Evolutionary conservation across 2,797 vertebrate genomes (phyloP), one percentile per base, ranked within the genome.

Genomic region (Anguilla anguilla): DNA sequence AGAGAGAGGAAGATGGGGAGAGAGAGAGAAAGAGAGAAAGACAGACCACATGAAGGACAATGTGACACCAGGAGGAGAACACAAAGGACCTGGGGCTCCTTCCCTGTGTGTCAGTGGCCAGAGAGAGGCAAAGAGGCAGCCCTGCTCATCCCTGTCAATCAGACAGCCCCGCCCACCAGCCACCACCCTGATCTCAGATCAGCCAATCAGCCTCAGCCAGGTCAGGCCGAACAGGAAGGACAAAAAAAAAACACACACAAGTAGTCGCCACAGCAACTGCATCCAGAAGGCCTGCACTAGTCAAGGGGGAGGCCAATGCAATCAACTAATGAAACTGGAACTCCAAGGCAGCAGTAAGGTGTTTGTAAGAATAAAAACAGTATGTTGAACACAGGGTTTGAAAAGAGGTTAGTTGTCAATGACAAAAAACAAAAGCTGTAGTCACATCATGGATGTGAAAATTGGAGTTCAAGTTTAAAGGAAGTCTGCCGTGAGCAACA

Each of bases 21-120:
- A 89, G 72, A 88, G 69, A 67, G 53, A 84, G 82, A 89, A 57
- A 31, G 49, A 69, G 5, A 87, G 85, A 53, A 91, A 90, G 95
- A 1, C 96, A 95, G 92, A 93, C 95, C 87, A 85, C 95, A 1
- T 94, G 95, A 11, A 96, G 96, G 94, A 90, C 96, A 92, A 95
- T 96, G 94, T 96, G 87, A 84, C 61, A 67, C 51, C 67, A 74
- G 46, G 77, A 72, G 51, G 39, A 85, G 88, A 89, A 89, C 85
- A 74, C 59, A 87, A 90, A 61, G 83, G 28, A 59, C 31, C 28
- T 39, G 55, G 51, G 22, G 28, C 64, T 22, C 90, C 88, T 87
- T 31, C 35, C 61, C 17, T 87, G 89, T 92, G 88, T 92, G 83
- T 92, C 90, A 61, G 64, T 59, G 51, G 83, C 82, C 39, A 85